phyloP scores from a whole-genome alignment of 1,140 invertebrate species.

The Brachionus asplanchnoidis region DNA sequence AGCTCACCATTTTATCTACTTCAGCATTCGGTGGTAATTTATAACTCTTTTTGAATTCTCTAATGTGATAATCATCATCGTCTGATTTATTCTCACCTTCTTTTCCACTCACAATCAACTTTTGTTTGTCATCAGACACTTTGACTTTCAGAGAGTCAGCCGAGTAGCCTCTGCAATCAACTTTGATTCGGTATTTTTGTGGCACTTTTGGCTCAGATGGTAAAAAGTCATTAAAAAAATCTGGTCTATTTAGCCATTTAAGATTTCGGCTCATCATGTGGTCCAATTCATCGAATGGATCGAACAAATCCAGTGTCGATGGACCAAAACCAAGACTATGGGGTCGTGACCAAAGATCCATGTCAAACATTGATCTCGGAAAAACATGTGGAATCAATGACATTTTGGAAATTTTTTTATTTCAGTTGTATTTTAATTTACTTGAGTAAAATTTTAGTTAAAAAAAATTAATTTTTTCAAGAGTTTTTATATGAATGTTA shows the following conservation, averaged over 20 bases:
- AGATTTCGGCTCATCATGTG: background rate
- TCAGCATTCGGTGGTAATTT: background rate
- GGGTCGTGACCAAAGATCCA: background rate
- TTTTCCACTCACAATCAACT: background rate
- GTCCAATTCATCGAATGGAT: constrained; percentile 9
- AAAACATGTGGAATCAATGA: background rate
- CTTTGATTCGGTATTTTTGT: background rate
- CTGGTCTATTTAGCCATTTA: background rate
- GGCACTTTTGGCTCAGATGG: background rate
- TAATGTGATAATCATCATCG: background rate
- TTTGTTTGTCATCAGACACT: background rate
- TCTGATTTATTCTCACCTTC: constrained; percentile 8
- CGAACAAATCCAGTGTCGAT: constrained; percentile 3
- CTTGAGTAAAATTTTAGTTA: background rate
- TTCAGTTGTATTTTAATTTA: background rate
- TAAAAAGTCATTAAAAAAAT: background rate
- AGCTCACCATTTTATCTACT: constrained; percentile 20
- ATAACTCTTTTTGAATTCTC: constrained; percentile 22
- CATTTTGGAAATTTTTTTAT: background rate
- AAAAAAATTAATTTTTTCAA: background rate
- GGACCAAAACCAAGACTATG: background rate
- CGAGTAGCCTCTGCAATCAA: constrained; percentile 5
- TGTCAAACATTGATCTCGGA: constrained; percentile 31
- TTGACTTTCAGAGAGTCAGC: background rate
- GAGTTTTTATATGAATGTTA: background rate